phyloP scores from a whole-genome alignment of 2,888 invertebrate species.

The Pheosia tremula region DNA sequence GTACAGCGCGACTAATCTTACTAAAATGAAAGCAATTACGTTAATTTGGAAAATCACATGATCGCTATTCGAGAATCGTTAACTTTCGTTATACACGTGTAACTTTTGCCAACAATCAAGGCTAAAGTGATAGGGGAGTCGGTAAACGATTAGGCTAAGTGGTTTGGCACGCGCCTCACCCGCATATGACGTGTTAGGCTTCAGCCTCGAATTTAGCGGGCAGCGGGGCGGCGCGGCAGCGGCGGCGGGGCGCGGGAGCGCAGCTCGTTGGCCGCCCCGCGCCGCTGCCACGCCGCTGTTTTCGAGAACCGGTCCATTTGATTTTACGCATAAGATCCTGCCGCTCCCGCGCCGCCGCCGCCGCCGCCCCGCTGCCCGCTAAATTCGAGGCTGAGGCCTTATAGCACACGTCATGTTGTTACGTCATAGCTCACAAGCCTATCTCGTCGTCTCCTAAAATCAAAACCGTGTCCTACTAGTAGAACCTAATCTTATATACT shows the following conservation, averaged over 20 bases:
- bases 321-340: no score
- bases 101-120: conserved; percentile 20
- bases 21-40: background rate
- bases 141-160: conserved; percentile 67
- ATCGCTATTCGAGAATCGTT: conserved; percentile 22
- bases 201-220: no score
- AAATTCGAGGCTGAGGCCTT: no score
- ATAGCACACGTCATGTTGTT: conserved; percentile 40
- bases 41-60: conserved; percentile 26
- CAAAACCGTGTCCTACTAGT: conserved; percentile 50
- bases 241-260: no score
- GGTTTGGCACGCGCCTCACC: conserved; percentile 68
- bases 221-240: no score
- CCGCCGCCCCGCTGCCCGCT: no score
- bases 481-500: conserved; percentile 8
- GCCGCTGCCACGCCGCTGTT: no score
- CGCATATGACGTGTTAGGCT: conserved; percentile 63
- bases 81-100: conserved; percentile 20
- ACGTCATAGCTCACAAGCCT: conserved; percentile 39
- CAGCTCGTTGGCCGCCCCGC: no score
- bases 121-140: conserved; percentile 57
- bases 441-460: conserved; percentile 51
- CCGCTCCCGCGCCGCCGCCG: no score
- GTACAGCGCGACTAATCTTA: background rate
- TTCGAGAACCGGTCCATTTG: no score